These are phyloP conservation scores for Pachyramphus minor DNA, from an alignment of 2,113 vertebrate species.

Conservation along the genomic window DNA sequence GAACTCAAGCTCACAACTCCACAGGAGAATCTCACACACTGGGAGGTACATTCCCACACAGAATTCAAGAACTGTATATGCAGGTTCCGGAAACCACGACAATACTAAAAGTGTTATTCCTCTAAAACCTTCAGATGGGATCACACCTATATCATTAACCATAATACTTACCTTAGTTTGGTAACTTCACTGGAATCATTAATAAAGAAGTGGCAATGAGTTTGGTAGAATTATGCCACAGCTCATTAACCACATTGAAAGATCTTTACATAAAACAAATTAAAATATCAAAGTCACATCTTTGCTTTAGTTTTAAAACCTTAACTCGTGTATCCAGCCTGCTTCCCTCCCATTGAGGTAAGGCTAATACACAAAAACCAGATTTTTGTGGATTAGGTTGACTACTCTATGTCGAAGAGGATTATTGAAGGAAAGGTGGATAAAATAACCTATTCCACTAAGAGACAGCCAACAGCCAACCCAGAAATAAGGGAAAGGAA, in stretches of 20 bases:
- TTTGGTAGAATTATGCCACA: neutral
- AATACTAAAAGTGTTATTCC: neutral
- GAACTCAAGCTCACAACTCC: neutral
- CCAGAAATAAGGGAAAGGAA: neutral
- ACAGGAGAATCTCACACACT: neutral
- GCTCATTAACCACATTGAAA: neutral
- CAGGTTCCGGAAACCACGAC: neutral
- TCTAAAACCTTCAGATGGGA: neutral
- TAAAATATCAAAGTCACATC: neutral
- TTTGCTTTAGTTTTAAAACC: neutral
- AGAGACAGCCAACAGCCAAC: neutral
- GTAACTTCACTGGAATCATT: neutral
- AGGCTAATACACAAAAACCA: neutral
- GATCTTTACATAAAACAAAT: neutral
- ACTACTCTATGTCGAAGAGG: neutral
- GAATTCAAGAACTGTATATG: neutral
- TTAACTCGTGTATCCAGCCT: neutral
- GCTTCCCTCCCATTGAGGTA: neutral
- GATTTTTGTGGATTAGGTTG: neutral
- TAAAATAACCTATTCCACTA: neutral
- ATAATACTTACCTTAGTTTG: neutral
- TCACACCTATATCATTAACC: neutral
- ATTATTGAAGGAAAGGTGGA: neutral
- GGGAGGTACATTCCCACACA: neutral
- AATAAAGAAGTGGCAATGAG: neutral